Evolutionary conservation across 2,888 invertebrate genomes (phyloP), one percentile per base, ranked within the genome.

Genomic region (Sphaerophoria taeniata): DNA sequence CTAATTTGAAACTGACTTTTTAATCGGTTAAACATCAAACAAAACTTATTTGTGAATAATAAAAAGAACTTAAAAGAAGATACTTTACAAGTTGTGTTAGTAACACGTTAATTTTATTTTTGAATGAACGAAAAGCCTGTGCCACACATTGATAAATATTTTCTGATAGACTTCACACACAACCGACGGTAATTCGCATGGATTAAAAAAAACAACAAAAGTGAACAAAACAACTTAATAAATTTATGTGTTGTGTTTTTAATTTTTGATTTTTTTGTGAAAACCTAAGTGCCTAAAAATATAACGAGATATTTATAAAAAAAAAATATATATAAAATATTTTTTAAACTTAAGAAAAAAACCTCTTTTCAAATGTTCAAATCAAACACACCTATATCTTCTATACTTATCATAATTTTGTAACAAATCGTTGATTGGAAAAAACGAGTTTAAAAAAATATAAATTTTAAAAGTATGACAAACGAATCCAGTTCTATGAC

Each of bases 401-500:
- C 12, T 69, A 39, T n/a, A n/a, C n/a, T n/a, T n/a, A n/a, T n/a
- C n/a, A n/a, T n/a, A n/a, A n/a, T 55, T 81, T 75, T 81, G 58
- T 75, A 72, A 65, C 36, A 1, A 24, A 24, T 24, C 24, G 24
- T 24, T 71, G 51, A 60, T 36, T 16, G 43, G 36, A 60, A 16
- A 47, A 31, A 47, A 60, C 56, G n/a, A 43, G 12, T 11, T 43
- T 7, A 43, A 43, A 43, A 58, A 73, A 53, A 56, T 33, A 43
- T 39, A 39, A 77, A 71, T 56, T 72, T 67, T 83, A 51, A 56
- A 84, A 84, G 65, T 79, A 87, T 87, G 87, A 85, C 87, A 77
- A 80, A 72, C 81, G 75, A 73, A 78, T 85, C 80, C 74, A 87
- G 85, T 85, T 85, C 84, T 85, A 85, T 87, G 80, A 87, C 81